Percentiles rank a stretch among this genome's conserved stretches.
phyloP scores from a whole-genome alignment of 2,113 vertebrate genomes.

The Noturus placidus region DNA sequence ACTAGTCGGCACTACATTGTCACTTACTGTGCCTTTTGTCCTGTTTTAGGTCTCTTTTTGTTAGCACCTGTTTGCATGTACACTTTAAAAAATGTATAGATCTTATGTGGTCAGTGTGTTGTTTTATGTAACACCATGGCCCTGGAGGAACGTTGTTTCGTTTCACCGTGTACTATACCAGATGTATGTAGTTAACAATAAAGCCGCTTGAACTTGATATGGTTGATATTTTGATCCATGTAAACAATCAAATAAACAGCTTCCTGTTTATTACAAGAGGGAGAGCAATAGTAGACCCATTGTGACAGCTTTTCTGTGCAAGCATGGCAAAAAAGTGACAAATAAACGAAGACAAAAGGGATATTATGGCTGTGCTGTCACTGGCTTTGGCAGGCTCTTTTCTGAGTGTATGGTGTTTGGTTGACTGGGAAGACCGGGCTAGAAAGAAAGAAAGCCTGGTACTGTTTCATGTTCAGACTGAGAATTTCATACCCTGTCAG shows the following conservation, averaged over 20 bases:
- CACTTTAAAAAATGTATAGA: too few species aligned
- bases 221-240: conserved; percentile 40
- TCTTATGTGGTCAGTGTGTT: too few species aligned
- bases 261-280: conserved; percentile 52
- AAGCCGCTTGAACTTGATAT: background rate
- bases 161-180: too few species aligned
- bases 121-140: too few species aligned
- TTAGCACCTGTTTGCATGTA: too few species aligned
- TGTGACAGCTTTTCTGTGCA: conserved; percentile 61
- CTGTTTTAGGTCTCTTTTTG: too few species aligned
- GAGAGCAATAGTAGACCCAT: conserved; percentile 57
- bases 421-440: background rate
- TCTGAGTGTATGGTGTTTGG: conserved; percentile 19
- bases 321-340: conserved; percentile 35
- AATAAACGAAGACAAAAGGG: conserved; percentile 66
- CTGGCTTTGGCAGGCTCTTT: conserved; percentile 12
- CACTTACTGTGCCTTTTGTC: too few species aligned
- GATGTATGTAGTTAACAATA: too few species aligned
- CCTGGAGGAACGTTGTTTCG: too few species aligned
- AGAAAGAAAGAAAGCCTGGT: conserved; percentile 55
- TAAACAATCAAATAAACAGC: conserved; percentile 57
- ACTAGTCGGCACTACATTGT: too few species aligned
- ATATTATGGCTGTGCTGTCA: conserved; percentile 63
- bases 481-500: conserved; percentile 34
- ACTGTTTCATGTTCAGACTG: conserved; percentile 49